Base-by-base conservation (phyloP, 1,140 invertebrate species). In the Atta texana region DNA sequence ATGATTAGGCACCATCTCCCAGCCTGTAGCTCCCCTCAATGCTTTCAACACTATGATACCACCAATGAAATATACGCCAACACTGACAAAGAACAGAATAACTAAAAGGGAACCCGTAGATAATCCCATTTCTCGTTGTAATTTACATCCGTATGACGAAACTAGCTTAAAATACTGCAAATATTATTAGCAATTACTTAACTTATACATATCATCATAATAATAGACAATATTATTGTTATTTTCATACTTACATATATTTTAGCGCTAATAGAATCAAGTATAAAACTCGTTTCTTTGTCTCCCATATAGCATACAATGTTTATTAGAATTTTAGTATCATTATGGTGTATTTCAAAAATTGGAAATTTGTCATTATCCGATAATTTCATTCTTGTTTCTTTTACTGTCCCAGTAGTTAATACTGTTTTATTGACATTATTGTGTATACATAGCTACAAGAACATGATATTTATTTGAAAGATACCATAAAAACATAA, bases 1-100 rank as follows among this genome's bases (percentile, higher is more conserved):
- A 55, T 94, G 94, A 91, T 95, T 95, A 0, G 95, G 95, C 68
- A 95, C 88, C 91, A 95, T 93, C 89, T 95, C 95, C 88, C 86
- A 87, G 16, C 95, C 95, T 69, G 93, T 93, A n/a, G 95, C 95
- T 28, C 95, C 95, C 28, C 95, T 89, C 24, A 94, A 74, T 18
- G 90, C 90, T 71, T 92, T 95, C 28, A 94, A 71, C 6, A 87
- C 59, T 28, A 94, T 24, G 0, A 93, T 93, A 55, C 95, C 94
- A 10, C 93, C 91, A 39, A 93, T 76, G 10, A 95, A 93, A 55
- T 95, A 95, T 24, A 94, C 4, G 6, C 89, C 88, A 21, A 64
- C 49, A 39, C 92, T 85, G 6, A 93, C 87, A 16, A 94, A 90
- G 5, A 95, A 90, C 0, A 93, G 39, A 61, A 94, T 94, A 3